phyloP scores from a whole-genome alignment of 2,888 invertebrate species.

The Pseudococcus longispinus region DNA sequence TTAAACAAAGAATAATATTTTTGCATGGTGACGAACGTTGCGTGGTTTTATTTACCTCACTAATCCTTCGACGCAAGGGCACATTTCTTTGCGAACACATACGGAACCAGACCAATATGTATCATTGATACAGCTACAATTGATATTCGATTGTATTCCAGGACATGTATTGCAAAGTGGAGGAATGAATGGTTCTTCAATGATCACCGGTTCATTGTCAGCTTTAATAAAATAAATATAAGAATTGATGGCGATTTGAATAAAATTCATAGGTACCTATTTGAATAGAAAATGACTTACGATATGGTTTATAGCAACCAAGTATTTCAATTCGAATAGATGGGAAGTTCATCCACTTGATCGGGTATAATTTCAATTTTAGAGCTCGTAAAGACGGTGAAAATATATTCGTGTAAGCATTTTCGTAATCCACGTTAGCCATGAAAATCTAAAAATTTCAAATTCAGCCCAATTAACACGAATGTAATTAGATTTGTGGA shows the following conservation, averaged over 20 bases:
- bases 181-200: slow-evolving; percentile 53
- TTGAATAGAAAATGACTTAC: slow-evolving; percentile 64
- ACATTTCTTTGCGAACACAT: slow-evolving; percentile 76
- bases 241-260: too few species aligned
- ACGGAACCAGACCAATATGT: slow-evolving; percentile 76
- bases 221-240: background rate
- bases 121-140: slow-evolving; percentile 65
- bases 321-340: slow-evolving; percentile 78
- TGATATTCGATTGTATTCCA: slow-evolving; percentile 59
- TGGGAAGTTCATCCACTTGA: slow-evolving; percentile 76
- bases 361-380: slow-evolving; percentile 75
- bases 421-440: slow-evolving; percentile 75
- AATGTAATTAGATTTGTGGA: background rate
- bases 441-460: slow-evolving; percentile 66
- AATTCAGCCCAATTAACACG: background rate
- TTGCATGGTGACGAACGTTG: background rate
- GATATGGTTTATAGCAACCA: slow-evolving; percentile 79
- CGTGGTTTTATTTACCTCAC: slow-evolving; percentile 65
- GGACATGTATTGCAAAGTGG: slow-evolving; percentile 61
- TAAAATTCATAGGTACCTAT: background rate
- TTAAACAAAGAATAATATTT: background rate
- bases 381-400: slow-evolving; percentile 75
- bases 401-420: slow-evolving; percentile 72
- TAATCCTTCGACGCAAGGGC: slow-evolving; percentile 79
- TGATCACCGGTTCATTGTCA: background rate